Evolutionary conservation across 2,888 invertebrate genomes (phyloP).

Genomic region (Onthophagus sagittarius): DNA sequence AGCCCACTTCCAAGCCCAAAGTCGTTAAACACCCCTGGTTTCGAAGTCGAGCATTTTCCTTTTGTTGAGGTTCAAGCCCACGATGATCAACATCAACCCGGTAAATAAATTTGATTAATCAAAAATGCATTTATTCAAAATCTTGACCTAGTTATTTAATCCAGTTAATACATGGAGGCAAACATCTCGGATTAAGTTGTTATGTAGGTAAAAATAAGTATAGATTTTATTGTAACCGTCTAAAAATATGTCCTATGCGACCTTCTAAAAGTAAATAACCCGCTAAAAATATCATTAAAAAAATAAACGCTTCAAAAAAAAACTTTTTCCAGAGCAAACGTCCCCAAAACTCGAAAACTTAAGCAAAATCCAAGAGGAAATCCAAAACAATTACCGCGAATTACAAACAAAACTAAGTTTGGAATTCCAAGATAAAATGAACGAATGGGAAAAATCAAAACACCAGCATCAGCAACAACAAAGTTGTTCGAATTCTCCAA

Average conservation of each 20-base stretch:
- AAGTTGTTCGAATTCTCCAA: slow-evolving; percentile 31
- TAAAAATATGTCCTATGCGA: slow-evolving; percentile 5
- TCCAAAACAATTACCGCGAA: slow-evolving; percentile 66
- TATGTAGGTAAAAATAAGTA: background rate
- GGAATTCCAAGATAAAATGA: slow-evolving; percentile 70
- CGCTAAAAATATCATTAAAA: slow-evolving; percentile 17
- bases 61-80: slow-evolving; percentile 39
- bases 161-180: background rate
- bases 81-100: slow-evolving; percentile 32
- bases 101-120: slow-evolving; percentile 13
- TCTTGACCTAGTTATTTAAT: background rate
- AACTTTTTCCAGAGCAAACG: slow-evolving; percentile 13
- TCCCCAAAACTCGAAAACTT: slow-evolving; percentile 14
- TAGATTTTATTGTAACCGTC: background rate
- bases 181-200: background rate
- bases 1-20: slow-evolving; percentile 22
- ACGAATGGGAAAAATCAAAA: slow-evolving; percentile 51
- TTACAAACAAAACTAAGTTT: slow-evolving; percentile 69
- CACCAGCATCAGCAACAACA: slow-evolving; percentile 27
- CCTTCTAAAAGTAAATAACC: slow-evolving; percentile 2
- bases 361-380: slow-evolving; percentile 56
- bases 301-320: slow-evolving; percentile 9
- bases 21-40: slow-evolving; percentile 10
- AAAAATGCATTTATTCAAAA: background rate
- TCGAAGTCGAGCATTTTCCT: slow-evolving; percentile 27